phyloP scores from a whole-genome alignment of 2,888 invertebrate genomes.

The Acanthococcus lagerstroemiae region DNA sequence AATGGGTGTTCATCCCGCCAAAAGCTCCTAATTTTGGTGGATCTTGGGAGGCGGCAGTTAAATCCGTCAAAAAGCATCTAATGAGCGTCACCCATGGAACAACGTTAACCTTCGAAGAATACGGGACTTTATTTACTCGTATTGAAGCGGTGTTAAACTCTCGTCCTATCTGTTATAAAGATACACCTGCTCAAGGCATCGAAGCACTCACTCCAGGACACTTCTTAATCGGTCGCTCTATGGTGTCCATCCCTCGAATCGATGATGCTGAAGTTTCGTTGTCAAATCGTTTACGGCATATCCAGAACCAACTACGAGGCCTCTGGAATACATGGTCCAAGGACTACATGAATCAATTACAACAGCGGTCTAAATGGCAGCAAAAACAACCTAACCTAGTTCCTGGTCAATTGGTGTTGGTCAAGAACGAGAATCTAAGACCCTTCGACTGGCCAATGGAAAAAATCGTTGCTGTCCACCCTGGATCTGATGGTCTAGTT shows the following conservation, averaged over 20 bases:
- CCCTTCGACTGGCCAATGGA: not conserved
- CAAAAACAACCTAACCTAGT: not conserved
- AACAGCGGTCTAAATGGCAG: not conserved
- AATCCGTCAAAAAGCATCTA: not conserved
- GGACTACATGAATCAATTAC: not conserved
- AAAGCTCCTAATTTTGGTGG: not conserved
- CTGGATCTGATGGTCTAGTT: not conserved
- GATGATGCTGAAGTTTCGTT: not conserved
- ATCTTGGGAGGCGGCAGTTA: not conserved
- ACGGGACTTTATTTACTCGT: not conserved
- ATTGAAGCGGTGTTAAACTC: not conserved
- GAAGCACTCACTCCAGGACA: not conserved
- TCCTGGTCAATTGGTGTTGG: not conserved
- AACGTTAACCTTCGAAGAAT: not conserved
- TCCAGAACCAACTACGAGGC: not conserved
- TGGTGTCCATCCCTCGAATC: not conserved
- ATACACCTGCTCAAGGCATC: not conserved
- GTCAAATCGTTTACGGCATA: not conserved
- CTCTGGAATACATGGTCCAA: no score
- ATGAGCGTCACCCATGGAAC: not conserved
- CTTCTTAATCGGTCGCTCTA: not conserved
- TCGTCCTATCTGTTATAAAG: not conserved
- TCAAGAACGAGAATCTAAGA: not conserved
- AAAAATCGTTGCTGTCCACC: not conserved
- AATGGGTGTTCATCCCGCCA: not conserved